Conservation (phyloP, 2,797 vertebrate genomes). For the Okamejei kenojei region DNA sequence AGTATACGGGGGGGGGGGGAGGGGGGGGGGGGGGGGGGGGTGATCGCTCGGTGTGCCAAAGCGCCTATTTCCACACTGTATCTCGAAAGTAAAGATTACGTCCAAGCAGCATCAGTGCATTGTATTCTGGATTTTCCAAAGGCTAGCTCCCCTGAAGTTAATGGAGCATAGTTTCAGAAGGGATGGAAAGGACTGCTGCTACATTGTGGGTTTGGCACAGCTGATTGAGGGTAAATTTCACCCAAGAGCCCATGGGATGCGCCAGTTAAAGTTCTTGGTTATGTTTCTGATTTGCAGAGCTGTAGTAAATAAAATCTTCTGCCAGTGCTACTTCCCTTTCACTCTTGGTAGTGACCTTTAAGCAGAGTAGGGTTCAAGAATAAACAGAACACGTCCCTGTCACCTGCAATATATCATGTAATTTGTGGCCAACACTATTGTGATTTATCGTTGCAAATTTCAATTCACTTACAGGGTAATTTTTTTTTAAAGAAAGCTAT, state of each 20-base stretch:
- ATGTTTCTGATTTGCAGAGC: not conserved
- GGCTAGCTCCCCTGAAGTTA: too few relatives aligned
- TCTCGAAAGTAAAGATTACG: too few relatives aligned
- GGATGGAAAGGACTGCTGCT: too few relatives aligned
- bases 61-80: too few relatives aligned
- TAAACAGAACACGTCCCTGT: not conserved
- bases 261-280: not conserved
- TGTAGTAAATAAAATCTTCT: slow-evolving; percentile 1
- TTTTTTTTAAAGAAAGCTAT: not conserved
- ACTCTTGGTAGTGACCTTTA: not conserved
- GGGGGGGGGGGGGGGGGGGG: too few relatives aligned
- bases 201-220: too few relatives aligned
- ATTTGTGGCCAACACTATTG: not conserved
- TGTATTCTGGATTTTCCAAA: too few relatives aligned
- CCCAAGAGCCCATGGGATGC: not conserved
- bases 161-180: too few relatives aligned
- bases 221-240: too few relatives aligned
- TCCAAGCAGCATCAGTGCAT: too few relatives aligned
- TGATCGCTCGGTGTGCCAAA: too few relatives aligned
- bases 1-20: too few relatives aligned
- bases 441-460: not conserved
- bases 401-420: not conserved
- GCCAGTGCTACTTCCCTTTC: slow-evolving; percentile 9
- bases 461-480: not conserved
- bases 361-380: not conserved